Conservation (phyloP, 2,113 vertebrate species). For the Nymphicus hollandicus region DNA sequence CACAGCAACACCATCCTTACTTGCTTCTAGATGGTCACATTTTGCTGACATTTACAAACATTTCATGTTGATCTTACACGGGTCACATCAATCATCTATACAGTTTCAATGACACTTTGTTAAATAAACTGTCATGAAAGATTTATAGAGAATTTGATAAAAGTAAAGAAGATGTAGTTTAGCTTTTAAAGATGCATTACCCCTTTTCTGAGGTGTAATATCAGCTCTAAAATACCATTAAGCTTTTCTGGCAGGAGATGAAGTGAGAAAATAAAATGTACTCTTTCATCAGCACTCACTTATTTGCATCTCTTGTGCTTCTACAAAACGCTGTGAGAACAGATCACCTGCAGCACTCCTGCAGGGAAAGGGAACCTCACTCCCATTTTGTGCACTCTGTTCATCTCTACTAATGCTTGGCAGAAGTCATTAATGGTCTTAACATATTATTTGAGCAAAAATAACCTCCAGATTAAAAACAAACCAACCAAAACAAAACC, state of each 20-base stretch:
- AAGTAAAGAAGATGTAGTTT: conserved; percentile 82
- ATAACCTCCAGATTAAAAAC: not conserved
- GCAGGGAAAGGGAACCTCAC: not conserved
- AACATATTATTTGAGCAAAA: not conserved
- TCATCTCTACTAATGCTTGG: not conserved
- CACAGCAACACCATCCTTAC: conserved; percentile 68
- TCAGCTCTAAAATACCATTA: conserved; percentile 73
- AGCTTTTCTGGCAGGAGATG: conserved; percentile 64
- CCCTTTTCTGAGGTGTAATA: conserved; percentile 73
- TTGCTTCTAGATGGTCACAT: conserved; percentile 78
- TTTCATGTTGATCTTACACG: conserved; percentile 82
- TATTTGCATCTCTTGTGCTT: conserved; percentile 55
- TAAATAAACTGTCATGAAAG: conserved; percentile 86
- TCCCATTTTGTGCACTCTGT: not conserved
- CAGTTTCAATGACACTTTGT: conserved; percentile 83
- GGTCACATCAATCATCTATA: conserved; percentile 82
- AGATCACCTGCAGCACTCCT: not conserved
- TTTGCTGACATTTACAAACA: conserved; percentile 85
- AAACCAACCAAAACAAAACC: not conserved
- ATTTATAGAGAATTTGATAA: conserved; percentile 87
- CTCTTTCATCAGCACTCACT: not conserved
- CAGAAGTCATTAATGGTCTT: not conserved
- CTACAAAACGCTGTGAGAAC: not conserved
- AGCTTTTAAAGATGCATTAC: conserved; percentile 80
- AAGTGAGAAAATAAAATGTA: conserved; percentile 56